Conservation (phyloP, 1,140 invertebrate species). For the Elymnias hypermnestra region DNA sequence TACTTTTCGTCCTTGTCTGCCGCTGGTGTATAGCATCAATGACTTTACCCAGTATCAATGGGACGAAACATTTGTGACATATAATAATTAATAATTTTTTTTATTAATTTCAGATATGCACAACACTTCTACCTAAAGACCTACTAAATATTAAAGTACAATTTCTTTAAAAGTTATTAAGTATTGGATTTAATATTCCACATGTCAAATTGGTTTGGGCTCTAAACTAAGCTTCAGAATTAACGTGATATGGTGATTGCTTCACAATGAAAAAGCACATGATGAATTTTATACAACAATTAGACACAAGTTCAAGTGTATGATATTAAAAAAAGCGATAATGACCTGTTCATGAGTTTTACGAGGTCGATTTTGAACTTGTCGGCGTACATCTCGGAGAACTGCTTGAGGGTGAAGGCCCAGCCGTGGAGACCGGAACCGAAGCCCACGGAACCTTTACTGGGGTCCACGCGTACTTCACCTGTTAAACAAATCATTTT, state of each 20-base stretch:
- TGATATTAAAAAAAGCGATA: too few relatives aligned
- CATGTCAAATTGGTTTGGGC: too few relatives aligned
- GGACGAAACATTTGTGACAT: conserved; percentile 31
- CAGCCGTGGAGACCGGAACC: conserved; percentile 99
- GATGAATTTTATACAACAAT: too few relatives aligned
- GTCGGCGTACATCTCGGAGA: conserved; percentile 98
- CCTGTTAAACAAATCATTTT: conserved; percentile 43
- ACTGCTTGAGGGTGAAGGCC: conserved; percentile 99
- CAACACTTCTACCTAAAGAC: too few relatives aligned
- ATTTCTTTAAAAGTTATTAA: too few relatives aligned
- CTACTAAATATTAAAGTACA: too few relatives aligned
- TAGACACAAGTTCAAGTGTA: too few relatives aligned
- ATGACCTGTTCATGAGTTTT: conserved; percentile 97
- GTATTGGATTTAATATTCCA: too few relatives aligned
- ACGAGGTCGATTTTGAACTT: conserved; percentile 99
- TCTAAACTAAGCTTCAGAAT: too few relatives aligned
- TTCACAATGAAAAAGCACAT: too few relatives aligned
- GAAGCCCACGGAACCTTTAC: conserved; percentile 99
- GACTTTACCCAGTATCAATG: conserved; percentile 66
- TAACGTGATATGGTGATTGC: too few relatives aligned
- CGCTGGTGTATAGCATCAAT: conserved; percentile 55
- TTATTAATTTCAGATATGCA: not conserved
- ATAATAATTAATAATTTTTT: not conserved
- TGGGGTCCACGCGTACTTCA: conserved; percentile 97
- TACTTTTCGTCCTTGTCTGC: conserved; percentile 63